phyloP scores from a whole-genome alignment of 2,888 invertebrate genomes.

The Neocrepidodera transversa region DNA sequence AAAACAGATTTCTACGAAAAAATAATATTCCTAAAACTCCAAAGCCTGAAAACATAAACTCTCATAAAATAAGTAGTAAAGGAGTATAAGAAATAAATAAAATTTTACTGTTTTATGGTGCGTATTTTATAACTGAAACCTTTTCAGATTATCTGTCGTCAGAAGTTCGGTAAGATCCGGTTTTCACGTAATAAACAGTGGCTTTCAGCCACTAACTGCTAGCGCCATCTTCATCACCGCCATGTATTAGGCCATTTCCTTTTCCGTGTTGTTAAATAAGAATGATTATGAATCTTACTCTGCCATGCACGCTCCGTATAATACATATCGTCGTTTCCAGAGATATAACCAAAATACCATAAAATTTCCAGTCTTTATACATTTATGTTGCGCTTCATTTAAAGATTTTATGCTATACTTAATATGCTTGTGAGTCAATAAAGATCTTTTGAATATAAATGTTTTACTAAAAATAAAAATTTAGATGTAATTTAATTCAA shows the following conservation, averaged over 20 bases:
- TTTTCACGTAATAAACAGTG: slow-evolving; percentile 13
- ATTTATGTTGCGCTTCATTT: no score
- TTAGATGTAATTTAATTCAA: no score
- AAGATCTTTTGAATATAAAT: no score
- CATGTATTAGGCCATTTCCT: slow-evolving; percentile 26
- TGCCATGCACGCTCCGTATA: slow-evolving; percentile 23
- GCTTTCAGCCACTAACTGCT: slow-evolving; percentile 12
- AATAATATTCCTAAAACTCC: neutral
- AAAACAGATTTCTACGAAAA: neutral
- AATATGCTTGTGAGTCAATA: no score
- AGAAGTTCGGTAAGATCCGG: slow-evolving; percentile 14
- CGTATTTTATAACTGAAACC: slow-evolving; percentile 21
- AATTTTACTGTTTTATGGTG: slow-evolving; percentile 15
- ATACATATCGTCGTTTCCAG: no score
- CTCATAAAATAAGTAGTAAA: neutral
- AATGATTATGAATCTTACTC: slow-evolving; percentile 24
- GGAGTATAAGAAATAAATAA: neutral
- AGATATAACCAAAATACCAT: no score
- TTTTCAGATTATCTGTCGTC: slow-evolving; percentile 2
- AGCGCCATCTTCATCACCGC: slow-evolving; percentile 12
- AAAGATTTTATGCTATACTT: no score
- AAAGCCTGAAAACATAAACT: neutral
- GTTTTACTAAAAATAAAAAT: no score
- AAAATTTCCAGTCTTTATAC: no score
- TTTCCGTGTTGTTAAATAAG: slow-evolving; percentile 31